Conservation (phyloP, 1,140 invertebrate species). For the Microplitis mediator region DNA sequence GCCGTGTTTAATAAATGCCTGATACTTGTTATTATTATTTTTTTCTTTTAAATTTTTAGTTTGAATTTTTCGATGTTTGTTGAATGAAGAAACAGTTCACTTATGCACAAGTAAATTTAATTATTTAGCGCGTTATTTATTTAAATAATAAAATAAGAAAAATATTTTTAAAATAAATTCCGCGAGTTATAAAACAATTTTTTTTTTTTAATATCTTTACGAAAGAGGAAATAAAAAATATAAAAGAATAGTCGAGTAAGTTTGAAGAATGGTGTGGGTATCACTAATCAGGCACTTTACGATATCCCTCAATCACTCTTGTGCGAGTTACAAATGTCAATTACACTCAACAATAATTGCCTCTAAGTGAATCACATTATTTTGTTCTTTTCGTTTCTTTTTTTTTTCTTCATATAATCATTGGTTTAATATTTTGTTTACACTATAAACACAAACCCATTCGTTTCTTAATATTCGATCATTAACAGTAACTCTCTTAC, state of each 20-base stretch:
- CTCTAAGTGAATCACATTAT: conserved; percentile 13
- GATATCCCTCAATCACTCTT: conserved; percentile 43
- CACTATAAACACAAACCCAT: conserved; percentile 12
- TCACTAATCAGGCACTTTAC: conserved; percentile 62
- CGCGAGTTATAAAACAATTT: background rate
- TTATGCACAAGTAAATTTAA: too few species aligned
- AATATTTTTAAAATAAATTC: too few species aligned
- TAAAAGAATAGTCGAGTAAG: conserved; percentile 39
- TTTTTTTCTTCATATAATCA: background rate
- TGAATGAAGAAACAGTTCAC: too few species aligned
- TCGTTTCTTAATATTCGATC: conserved; percentile 1
- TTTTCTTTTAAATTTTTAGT: background rate
- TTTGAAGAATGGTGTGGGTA: conserved; percentile 43
- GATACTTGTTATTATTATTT: background rate
- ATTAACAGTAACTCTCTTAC: background rate
- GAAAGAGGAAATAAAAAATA: conserved; percentile 1
- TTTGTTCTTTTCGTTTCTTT: background rate
- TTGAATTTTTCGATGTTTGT: too few species aligned
- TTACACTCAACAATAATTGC: background rate
- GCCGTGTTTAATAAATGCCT: background rate
- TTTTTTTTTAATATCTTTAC: background rate
- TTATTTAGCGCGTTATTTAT: too few species aligned
- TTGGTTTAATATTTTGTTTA: too few species aligned
- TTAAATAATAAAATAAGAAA: too few species aligned
- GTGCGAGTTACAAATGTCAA: conserved; percentile 22